Conservation (phyloP, 2,888 invertebrate species). For the Eudasyphora cyanicolor region DNA sequence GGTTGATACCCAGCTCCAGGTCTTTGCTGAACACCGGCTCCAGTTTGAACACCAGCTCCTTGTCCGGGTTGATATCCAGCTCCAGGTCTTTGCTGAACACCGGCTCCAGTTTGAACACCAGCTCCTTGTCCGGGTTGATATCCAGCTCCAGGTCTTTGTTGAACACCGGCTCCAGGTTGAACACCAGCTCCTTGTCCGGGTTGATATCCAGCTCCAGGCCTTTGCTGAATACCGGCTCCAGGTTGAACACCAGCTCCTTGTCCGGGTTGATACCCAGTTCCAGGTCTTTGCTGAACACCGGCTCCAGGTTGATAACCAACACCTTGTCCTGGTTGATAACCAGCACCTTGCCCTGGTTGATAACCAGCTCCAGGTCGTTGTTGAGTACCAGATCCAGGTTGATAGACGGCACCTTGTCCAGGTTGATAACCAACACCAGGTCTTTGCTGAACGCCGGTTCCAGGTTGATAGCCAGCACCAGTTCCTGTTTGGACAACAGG, state of each 20-base stretch:
- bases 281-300: constrained; percentile 52
- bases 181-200: constrained; percentile 2
- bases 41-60: constrained; percentile 33
- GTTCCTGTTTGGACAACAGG: neutral
- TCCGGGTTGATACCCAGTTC: constrained; percentile 46
- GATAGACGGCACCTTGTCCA: constrained; percentile 32
- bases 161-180: constrained; percentile 41
- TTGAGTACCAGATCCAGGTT: constrained; percentile 37
- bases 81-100: constrained; percentile 46
- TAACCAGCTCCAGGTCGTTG: constrained; percentile 11
- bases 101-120: constrained; percentile 46
- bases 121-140: constrained; percentile 40
- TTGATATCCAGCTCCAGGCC: constrained; percentile 1
- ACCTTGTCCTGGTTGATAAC: neutral
- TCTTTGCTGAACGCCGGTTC: constrained; percentile 40
- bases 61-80: constrained; percentile 29
- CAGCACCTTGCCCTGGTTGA: constrained; percentile 2
- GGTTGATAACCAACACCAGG: constrained; percentile 16
- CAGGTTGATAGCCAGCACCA: neutral
- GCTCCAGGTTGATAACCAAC: constrained; percentile 38
- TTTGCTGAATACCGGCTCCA: constrained; percentile 18
- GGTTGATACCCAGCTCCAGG: constrained; percentile 39
- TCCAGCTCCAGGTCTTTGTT: constrained; percentile 44
- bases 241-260: constrained; percentile 18
- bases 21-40: constrained; percentile 33